phyloP scores from a whole-genome alignment of 2,113 vertebrate genomes.

The Cnemophilus loriae region DNA sequence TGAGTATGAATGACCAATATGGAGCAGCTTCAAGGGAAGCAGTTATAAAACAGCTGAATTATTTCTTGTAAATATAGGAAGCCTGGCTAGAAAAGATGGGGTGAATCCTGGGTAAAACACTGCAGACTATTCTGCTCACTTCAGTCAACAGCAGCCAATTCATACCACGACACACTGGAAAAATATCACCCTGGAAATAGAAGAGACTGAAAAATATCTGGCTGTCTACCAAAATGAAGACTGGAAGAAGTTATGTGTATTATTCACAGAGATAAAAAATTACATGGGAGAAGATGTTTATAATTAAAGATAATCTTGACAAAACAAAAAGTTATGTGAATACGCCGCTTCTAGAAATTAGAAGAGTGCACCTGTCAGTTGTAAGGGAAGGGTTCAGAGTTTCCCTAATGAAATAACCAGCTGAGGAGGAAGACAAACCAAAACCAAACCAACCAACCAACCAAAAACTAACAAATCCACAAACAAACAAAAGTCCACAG shows the following conservation, averaged over 20 bases:
- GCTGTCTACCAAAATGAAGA: neutral
- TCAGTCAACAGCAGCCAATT: neutral
- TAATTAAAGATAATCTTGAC: neutral
- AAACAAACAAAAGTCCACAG: neutral
- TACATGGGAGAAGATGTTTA: neutral
- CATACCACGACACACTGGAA: neutral
- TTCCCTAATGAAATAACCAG: neutral
- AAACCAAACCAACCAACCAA: neutral
- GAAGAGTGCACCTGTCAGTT: rapidly evolving
- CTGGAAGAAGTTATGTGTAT: neutral
- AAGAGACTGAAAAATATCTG: neutral
- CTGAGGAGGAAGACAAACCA: neutral
- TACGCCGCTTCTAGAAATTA: neutral
- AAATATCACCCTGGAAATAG: neutral
- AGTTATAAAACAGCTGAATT: neutral
- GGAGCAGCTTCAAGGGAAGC: neutral
- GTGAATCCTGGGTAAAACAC: neutral
- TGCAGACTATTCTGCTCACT: neutral
- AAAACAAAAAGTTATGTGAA: neutral
- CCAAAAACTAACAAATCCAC: neutral
- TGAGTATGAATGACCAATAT: neutral
- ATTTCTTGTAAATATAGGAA: neutral
- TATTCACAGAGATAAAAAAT: neutral
- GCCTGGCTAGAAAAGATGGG: neutral
- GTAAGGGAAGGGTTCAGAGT: neutral